Conservation (phyloP, 1,140 invertebrate genomes). For the Ephestia elutella region DNA sequence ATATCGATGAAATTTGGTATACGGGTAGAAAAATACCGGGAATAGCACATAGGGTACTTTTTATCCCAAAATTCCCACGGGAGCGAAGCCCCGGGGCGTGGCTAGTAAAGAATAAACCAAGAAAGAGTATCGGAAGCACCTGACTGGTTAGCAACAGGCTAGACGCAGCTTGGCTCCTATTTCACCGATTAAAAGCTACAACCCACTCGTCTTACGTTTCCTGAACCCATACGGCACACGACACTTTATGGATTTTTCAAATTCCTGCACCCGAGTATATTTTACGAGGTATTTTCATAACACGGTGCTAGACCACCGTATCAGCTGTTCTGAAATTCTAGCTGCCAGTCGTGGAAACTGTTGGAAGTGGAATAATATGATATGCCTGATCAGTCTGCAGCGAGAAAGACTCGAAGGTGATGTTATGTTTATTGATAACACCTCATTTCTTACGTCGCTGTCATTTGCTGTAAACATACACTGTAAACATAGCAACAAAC, state of each 20-base stretch:
- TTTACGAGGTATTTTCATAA: constrained; percentile 1
- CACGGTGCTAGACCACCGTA: background rate
- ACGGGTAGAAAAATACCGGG: too few relatives aligned
- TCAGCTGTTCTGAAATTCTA: constrained; percentile 4
- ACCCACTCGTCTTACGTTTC: constrained; percentile 31
- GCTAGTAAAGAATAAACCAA: too few relatives aligned
- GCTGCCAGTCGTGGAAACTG: background rate
- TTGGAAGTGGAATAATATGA: constrained; percentile 2
- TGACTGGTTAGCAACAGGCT: constrained; percentile 4
- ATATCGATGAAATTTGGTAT: too few relatives aligned
- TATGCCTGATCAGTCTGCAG: background rate
- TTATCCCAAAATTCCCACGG: too few relatives aligned
- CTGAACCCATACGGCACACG: constrained; percentile 25
- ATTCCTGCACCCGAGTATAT: constrained; percentile 20
- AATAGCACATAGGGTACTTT: too few relatives aligned
- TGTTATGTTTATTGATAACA: too few relatives aligned
- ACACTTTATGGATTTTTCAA: constrained; percentile 31
- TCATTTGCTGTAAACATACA: too few relatives aligned
- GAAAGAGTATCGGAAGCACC: too few relatives aligned
- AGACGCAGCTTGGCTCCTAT: background rate
- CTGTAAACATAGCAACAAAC: too few relatives aligned
- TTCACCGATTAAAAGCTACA: constrained; percentile 3
- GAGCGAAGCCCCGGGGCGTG: too few relatives aligned
- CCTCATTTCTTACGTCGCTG: too few relatives aligned
- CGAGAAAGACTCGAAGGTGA: too few relatives aligned